Evolutionary conservation across 2,113 vertebrate genomes (phyloP).

Genomic region (Cathartes aura): DNA sequence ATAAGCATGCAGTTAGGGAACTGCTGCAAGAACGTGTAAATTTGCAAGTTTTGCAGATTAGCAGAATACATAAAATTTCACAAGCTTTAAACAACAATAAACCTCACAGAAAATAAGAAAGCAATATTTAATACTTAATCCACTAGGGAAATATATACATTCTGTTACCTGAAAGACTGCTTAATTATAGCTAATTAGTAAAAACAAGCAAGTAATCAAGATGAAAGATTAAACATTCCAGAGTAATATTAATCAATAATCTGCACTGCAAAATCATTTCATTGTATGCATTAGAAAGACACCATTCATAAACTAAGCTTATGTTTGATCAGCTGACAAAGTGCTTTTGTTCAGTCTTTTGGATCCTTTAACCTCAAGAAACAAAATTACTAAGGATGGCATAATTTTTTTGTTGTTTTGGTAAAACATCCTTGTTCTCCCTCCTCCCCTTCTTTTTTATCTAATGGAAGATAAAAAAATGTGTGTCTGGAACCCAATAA

Average conservation of each 20-base stretch:
- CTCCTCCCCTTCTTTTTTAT: background rate
- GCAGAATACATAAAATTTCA: conserved; percentile 11
- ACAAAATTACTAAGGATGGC: background rate
- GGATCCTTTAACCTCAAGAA: background rate
- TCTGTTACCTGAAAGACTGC: conserved; percentile 14
- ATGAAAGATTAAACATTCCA: conserved; percentile 32
- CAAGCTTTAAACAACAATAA: conserved; percentile 26
- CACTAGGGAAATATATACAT: background rate
- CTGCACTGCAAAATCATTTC: background rate
- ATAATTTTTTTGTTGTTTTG: background rate
- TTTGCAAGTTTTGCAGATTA: background rate
- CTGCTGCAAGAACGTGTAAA: background rate
- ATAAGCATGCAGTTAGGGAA: conserved; percentile 42
- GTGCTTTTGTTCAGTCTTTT: background rate
- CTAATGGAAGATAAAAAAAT: background rate
- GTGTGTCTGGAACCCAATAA: background rate
- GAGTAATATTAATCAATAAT: conserved; percentile 26
- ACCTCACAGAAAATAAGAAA: conserved; percentile 2
- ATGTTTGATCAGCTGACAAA: conserved; percentile 5
- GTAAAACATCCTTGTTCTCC: background rate
- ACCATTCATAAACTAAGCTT: conserved; percentile 11
- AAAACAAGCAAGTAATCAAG: conserved; percentile 9
- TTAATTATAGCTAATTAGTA: conserved; percentile 24
- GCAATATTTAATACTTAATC: background rate
- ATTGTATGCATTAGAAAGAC: conserved; percentile 17